Conservation (phyloP, 2,888 invertebrate species). For the Leucozona laternaria region DNA sequence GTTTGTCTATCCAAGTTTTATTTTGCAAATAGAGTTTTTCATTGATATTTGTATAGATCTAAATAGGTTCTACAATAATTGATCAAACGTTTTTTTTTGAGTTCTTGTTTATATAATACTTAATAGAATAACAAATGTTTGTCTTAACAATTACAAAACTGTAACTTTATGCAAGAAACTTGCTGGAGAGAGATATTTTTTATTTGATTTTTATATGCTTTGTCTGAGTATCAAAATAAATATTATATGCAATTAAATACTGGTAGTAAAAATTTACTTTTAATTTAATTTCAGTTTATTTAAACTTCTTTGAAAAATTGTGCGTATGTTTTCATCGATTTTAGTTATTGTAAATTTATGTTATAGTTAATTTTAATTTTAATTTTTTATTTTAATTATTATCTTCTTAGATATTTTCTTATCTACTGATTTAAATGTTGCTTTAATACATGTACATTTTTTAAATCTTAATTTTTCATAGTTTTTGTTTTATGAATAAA, state of each 20-base stretch:
- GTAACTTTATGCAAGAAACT: conserved; percentile 54
- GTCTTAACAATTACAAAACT: conserved; percentile 49
- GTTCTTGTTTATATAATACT: conserved; percentile 23
- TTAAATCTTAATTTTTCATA: background rate
- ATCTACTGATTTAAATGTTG: conserved; percentile 12
- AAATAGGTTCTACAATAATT: conserved; percentile 55
- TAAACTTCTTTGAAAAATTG: conserved; percentile 59
- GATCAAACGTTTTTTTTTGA: conserved; percentile 30
- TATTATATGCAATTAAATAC: conserved; percentile 46
- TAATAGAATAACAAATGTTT: conserved; percentile 52
- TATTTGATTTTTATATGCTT: conserved; percentile 34
- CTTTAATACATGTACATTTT: conserved; percentile 2
- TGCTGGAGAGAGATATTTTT: conserved; percentile 33
- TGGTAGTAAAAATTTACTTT: conserved; percentile 22
- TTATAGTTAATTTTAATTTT: no score
- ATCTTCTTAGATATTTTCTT: no score
- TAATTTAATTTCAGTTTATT: conserved; percentile 44
- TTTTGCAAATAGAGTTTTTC: background rate
- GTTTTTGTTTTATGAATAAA: conserved; percentile 33
- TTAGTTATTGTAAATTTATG: conserved; percentile 38
- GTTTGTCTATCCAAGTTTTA: conserved; percentile 14
- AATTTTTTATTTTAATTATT: conserved; percentile 31
- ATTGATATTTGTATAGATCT: conserved; percentile 51
- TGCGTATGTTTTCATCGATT: conserved; percentile 66
- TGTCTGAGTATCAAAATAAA: conserved; percentile 69